Conservation (phyloP, 2,888 invertebrate genomes). For the Pyrgus malvae region DNA sequence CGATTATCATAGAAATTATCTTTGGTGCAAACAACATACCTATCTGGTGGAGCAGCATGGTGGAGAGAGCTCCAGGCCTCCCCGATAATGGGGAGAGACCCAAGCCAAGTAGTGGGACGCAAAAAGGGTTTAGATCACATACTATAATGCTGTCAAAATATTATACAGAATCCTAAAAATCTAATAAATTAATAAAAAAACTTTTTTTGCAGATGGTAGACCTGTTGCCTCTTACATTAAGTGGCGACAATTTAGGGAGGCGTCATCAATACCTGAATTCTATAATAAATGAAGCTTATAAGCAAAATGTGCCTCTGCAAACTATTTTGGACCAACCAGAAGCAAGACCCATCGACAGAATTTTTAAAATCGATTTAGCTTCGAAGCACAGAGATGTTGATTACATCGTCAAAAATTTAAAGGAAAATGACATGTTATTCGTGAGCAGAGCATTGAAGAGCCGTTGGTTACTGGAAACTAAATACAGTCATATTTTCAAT, state of each 20-base stretch:
- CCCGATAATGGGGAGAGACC: no score
- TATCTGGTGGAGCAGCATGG: no score
- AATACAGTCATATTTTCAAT: constrained; percentile 48
- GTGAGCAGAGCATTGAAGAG: constrained; percentile 59
- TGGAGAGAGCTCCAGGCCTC: no score
- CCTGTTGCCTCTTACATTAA: constrained; percentile 42
- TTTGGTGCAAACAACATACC: no score
- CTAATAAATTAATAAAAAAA: no score
- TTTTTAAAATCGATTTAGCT: constrained; percentile 63
- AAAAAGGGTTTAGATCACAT: no score
- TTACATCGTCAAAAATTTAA: constrained; percentile 52
- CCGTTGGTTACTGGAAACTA: constrained; percentile 50
- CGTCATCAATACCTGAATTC: constrained; percentile 50
- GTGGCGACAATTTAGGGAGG: constrained; percentile 49
- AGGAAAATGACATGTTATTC: constrained; percentile 58
- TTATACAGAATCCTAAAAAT: no score
- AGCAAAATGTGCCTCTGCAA: constrained; percentile 30
- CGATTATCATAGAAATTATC: no score
- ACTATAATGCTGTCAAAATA: no score
- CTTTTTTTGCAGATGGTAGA: constrained; percentile 42
- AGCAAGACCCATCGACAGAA: constrained; percentile 47
- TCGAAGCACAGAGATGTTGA: constrained; percentile 47
- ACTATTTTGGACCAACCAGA: constrained; percentile 41
- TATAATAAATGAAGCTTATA: constrained; percentile 41
- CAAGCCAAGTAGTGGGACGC: no score